phyloP scores from a whole-genome alignment of 2,888 invertebrate species.

The Melanchra persicariae region DNA sequence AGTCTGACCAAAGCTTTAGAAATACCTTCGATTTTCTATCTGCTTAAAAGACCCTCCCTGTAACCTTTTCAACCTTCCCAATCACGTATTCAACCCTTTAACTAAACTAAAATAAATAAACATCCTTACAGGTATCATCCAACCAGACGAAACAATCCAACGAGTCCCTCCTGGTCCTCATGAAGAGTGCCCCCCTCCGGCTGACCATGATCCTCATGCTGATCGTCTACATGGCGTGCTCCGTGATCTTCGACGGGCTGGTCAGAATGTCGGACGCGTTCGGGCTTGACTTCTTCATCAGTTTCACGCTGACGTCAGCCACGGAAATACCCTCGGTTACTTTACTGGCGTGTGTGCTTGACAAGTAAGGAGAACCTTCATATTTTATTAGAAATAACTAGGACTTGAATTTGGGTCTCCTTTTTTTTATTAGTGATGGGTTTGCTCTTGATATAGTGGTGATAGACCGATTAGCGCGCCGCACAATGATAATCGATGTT shows the following conservation, averaged over 20 bases:
- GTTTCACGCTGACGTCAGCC: conserved; percentile 85
- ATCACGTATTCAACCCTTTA: no score
- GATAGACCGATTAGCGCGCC: no score
- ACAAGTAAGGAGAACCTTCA: conserved; percentile 73
- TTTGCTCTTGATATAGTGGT: background rate
- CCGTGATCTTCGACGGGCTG: conserved; percentile 86
- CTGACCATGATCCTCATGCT: conserved; percentile 78
- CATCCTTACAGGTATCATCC: conserved; percentile 71
- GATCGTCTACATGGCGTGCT: conserved; percentile 83
- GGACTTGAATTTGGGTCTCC: background rate
- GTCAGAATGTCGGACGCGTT: conserved; percentile 86
- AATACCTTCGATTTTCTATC: background rate
- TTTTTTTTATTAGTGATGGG: background rate
- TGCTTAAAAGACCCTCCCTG: background rate
- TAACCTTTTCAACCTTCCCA: background rate
- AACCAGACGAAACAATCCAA: conserved; percentile 75
- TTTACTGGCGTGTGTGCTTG: conserved; percentile 81
- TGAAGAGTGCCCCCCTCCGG: conserved; percentile 78
- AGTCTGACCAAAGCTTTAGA: background rate
- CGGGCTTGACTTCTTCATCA: conserved; percentile 86
- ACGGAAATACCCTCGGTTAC: conserved; percentile 87
- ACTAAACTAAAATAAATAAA: no score
- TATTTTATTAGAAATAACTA: background rate
- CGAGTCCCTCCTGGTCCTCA: conserved; percentile 77
- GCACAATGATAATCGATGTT: no score